These are phyloP conservation scores for Neodon shergylaensis DNA, from an alignment of 2,113 vertebrate genomes.

Conservation along the genomic window DNA sequence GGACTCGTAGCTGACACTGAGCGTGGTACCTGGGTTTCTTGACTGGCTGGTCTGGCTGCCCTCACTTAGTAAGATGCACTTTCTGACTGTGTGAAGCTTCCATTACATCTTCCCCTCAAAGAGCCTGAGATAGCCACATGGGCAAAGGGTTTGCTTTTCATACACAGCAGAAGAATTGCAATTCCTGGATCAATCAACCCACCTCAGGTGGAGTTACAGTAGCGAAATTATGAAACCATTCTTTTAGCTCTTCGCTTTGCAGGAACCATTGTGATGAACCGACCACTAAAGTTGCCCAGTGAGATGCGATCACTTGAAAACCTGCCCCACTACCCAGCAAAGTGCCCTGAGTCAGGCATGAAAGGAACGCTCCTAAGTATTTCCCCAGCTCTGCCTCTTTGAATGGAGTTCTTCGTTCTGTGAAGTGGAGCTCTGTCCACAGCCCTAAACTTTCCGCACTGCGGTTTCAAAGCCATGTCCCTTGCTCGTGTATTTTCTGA, in stretches of 20 bases:
- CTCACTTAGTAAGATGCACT: not conserved
- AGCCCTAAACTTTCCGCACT: constrained; percentile 61
- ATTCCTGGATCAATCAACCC: not conserved
- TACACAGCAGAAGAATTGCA: not conserved
- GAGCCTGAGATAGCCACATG: not conserved
- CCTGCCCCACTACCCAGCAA: constrained; percentile 48
- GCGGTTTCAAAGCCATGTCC: constrained; percentile 67
- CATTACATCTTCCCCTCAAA: not conserved
- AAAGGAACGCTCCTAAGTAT: constrained; percentile 65
- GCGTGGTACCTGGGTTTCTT: not conserved
- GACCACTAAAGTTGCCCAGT: constrained; percentile 47
- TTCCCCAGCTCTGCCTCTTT: constrained; percentile 61
- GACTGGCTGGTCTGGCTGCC: not conserved
- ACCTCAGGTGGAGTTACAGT: not conserved
- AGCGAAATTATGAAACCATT: constrained; percentile 8
- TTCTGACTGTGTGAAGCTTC: not conserved
- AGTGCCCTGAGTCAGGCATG: constrained; percentile 63
- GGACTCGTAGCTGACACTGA: not conserved
- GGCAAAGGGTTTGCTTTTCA: not conserved
- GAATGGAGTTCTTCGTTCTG: constrained; percentile 68
- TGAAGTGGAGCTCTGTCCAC: constrained; percentile 71
- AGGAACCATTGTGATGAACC: not conserved
- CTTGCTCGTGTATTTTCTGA: constrained; percentile 64
- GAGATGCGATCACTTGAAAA: constrained; percentile 66
- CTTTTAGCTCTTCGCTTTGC: not conserved